A percentile compares a stretch with the other conserved stretches of the same genome.
phyloP scores from a whole-genome alignment of 2,797 vertebrate species.

The Gallinago stenura region DNA sequence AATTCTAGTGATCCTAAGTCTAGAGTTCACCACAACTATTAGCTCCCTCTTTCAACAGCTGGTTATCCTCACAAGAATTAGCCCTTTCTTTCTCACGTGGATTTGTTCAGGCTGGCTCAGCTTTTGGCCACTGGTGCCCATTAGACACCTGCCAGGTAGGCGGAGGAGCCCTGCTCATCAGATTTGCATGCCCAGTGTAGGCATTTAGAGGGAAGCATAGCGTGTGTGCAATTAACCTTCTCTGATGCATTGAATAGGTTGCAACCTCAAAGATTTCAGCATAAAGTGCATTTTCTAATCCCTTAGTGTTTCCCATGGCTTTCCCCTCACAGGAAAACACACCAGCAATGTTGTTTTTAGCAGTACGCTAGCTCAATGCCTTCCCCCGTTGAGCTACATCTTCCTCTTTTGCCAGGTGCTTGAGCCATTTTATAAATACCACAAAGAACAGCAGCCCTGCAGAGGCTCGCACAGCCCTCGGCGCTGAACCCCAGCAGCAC shows the following conservation, averaged over 20 bases:
- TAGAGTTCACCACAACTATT: neutral
- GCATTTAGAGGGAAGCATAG: neutral
- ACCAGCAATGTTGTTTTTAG: neutral
- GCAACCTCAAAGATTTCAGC: neutral
- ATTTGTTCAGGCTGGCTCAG: neutral
- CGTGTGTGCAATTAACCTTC: neutral
- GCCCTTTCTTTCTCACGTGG: neutral
- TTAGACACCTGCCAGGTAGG: neutral
- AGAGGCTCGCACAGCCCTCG: neutral
- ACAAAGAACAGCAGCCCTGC: neutral
- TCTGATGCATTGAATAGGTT: neutral
- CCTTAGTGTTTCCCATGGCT: neutral
- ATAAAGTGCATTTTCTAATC: neutral
- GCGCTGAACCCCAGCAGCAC: neutral
- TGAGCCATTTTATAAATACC: neutral
- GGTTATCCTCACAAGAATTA: neutral
- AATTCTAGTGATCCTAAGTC: neutral
- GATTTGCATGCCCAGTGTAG: neutral
- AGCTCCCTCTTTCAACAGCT: neutral
- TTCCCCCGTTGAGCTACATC: neutral
- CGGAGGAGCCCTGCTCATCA: neutral
- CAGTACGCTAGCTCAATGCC: fast-evolving
- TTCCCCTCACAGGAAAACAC: neutral
- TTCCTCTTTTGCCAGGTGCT: neutral
- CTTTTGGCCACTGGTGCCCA: neutral